Conservation (phyloP, 1,140 invertebrate species). For the Lepidurus couesii region DNA sequence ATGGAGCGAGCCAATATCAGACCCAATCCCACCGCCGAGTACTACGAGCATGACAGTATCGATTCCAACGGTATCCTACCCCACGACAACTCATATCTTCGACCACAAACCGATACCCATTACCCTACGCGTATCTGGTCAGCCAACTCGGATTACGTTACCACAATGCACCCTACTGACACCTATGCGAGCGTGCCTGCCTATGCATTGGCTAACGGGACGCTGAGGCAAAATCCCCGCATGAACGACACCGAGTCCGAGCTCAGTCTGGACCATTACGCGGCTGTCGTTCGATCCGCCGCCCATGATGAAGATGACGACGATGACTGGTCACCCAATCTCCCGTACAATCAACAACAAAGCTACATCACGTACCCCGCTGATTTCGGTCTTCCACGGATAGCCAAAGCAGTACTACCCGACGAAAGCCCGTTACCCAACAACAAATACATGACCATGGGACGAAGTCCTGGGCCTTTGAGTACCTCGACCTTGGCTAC, state of each 20-base stretch:
- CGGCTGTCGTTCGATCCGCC: not conserved
- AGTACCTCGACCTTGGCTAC: conserved; percentile 23
- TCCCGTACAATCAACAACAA: not conserved
- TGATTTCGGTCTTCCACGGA: conserved; percentile 34
- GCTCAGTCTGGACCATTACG: not conserved
- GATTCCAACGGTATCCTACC: conserved; percentile 26
- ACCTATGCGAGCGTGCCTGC: not conserved
- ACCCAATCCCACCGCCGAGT: conserved; percentile 23
- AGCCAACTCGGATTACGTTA: conserved; percentile 14
- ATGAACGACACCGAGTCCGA: not conserved
- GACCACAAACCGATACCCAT: conserved; percentile 32
- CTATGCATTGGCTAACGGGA: not conserved
- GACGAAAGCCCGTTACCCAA: not conserved
- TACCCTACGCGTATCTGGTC: conserved; percentile 33
- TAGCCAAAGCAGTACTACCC: not conserved
- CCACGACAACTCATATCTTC: conserved; percentile 32
- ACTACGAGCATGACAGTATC: conserved; percentile 19
- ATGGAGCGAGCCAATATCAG: not conserved
- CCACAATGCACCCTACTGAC: not conserved
- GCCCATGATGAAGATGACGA: not conserved
- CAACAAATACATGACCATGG: conserved; percentile 22
- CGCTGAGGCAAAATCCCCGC: not conserved
- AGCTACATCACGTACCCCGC: conserved; percentile 30
- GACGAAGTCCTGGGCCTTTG: not conserved
- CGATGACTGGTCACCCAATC: not conserved